Evolutionary conservation across 2,113 vertebrate species (phyloP).

Genomic region (Dipodomys merriami): DNA sequence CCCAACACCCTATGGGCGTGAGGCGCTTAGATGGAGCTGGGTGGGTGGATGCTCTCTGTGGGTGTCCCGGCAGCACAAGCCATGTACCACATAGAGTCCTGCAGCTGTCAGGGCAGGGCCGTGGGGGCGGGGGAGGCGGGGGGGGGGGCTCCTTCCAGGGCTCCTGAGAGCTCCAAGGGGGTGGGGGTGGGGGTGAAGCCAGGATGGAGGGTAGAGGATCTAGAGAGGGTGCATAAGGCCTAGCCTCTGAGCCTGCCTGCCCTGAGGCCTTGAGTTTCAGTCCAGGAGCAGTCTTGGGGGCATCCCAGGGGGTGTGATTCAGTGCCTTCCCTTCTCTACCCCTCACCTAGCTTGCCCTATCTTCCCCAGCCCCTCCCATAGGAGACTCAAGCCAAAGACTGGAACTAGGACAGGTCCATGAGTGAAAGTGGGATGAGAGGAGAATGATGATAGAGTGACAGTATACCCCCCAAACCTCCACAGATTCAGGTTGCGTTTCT

Average conservation of each 20-base stretch:
- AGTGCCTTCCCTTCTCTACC: slow-evolving; percentile 78
- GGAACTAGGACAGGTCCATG: neutral
- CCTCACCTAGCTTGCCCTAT: slow-evolving; percentile 78
- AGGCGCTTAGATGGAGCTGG: neutral
- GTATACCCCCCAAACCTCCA: no score
- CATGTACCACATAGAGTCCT: neutral
- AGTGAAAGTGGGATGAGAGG: neutral
- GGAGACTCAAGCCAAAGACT: neutral
- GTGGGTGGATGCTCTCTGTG: no score
- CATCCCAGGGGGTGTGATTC: neutral
- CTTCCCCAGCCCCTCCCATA: slow-evolving; percentile 65
- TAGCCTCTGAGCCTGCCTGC: neutral
- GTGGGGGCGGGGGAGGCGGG: neutral
- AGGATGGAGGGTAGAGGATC: neutral
- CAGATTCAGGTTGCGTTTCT: neutral
- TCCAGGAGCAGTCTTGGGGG: neutral
- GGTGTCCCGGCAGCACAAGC: no score
- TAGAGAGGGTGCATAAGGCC: neutral
- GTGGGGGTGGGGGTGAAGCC: neutral
- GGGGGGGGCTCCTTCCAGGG: neutral
- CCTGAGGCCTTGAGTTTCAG: no score
- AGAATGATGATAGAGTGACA: neutral
- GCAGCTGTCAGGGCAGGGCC: neutral
- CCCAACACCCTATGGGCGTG: rapidly evolving
- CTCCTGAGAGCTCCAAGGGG: no score